phyloP scores from a whole-genome alignment of 2,797 vertebrate genomes.

The Atherinosoma microstoma region DNA sequence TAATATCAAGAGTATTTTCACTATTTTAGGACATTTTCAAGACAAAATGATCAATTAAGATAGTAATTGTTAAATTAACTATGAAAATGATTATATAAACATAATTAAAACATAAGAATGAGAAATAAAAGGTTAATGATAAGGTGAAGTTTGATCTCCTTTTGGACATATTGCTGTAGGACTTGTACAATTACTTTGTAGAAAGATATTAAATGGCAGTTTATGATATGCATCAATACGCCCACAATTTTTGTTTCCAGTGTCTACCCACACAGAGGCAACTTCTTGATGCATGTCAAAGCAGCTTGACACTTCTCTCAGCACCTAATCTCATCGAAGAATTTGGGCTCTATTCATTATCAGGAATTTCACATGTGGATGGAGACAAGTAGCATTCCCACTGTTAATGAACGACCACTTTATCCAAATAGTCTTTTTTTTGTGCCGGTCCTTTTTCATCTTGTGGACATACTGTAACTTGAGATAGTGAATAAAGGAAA shows the following conservation, averaged over 20 bases:
- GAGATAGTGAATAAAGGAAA: not conserved
- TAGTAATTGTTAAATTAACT: not conserved
- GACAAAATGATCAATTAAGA: not conserved
- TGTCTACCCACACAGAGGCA: not conserved
- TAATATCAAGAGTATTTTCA: not conserved
- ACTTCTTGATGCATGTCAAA: conserved; percentile 6
- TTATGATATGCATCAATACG: conserved; percentile 7
- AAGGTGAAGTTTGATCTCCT: not conserved
- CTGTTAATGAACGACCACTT: conserved; percentile 1
- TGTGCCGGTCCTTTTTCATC: not conserved
- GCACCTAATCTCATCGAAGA: not conserved
- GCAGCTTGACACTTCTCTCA: conserved; percentile 6
- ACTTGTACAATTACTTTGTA: not conserved
- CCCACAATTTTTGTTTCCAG: conserved; percentile 15
- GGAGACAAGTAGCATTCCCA: not conserved
- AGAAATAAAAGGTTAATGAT: not conserved
- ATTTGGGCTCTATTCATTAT: not conserved
- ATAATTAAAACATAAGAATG: not conserved
- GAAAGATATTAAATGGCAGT: not conserved
- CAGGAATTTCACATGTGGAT: not conserved
- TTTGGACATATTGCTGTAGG: not conserved
- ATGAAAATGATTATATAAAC: not conserved
- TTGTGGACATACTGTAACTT: not conserved
- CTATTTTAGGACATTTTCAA: not conserved
- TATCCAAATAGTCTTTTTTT: not conserved